phyloP scores from a whole-genome alignment of 2,113 vertebrate genomes.

The Bungarus multicinctus region DNA sequence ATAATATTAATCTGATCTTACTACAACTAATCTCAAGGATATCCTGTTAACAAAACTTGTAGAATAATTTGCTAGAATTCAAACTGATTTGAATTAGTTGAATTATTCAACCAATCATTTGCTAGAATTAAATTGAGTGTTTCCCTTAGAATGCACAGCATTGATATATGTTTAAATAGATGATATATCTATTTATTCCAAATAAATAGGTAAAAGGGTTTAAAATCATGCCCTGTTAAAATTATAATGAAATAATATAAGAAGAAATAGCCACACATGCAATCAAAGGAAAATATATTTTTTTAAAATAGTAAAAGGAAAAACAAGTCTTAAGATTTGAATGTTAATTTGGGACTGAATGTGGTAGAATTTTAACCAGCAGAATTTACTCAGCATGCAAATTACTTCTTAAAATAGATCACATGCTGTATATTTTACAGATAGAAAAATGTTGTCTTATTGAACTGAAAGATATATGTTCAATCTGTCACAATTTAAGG shows the following conservation, averaged over 20 bases:
- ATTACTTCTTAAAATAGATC: conserved; percentile 32
- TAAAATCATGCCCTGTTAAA: background rate
- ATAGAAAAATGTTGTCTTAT: conserved; percentile 66
- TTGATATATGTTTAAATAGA: background rate
- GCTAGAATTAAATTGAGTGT: background rate
- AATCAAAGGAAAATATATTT: background rate
- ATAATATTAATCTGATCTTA: background rate
- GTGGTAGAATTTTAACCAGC: background rate
- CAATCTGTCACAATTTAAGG: conserved; percentile 62
- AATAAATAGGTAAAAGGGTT: background rate
- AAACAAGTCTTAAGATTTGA: conserved; percentile 21
- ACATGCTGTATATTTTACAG: conserved; percentile 39
- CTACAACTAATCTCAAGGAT: background rate
- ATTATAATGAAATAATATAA: conserved; percentile 18
- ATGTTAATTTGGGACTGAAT: conserved; percentile 7
- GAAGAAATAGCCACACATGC: background rate
- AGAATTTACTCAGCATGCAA: conserved; percentile 28
- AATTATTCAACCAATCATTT: background rate
- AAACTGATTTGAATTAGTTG: background rate
- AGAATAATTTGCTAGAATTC: background rate
- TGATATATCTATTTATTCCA: background rate
- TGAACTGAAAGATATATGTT: conserved; percentile 55
- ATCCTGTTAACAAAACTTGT: background rate
- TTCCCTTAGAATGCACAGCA: accelerated
- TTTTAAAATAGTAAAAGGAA: conserved; percentile 31